Percentiles rank a stretch among this genome's conserved stretches.
These are phyloP conservation scores for Diaprepes abbreviatus DNA, from an alignment of 2,888 invertebrate genomes.

Conservation along the genomic window DNA sequence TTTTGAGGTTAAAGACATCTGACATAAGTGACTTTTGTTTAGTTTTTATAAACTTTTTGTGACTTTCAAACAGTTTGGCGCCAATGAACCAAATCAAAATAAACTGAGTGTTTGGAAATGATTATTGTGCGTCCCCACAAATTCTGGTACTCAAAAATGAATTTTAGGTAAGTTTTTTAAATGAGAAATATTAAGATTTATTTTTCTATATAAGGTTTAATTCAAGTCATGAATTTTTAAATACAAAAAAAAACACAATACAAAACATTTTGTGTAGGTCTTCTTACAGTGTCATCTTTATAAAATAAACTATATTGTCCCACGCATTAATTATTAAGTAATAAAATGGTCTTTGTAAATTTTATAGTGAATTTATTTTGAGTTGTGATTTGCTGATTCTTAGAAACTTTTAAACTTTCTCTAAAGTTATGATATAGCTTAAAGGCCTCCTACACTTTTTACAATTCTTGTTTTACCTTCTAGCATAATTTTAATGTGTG, in stretches of 20 bases:
- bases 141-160: constrained; percentile 20
- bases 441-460: not conserved
- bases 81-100: constrained; percentile 27
- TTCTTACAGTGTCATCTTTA: not conserved
- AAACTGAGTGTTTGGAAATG: constrained; percentile 24
- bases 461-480: not conserved
- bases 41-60: constrained; percentile 15
- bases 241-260: not conserved
- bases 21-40: constrained; percentile 9
- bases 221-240: not conserved
- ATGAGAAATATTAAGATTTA: not conserved
- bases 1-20: constrained; percentile 5
- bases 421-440: not conserved
- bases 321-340: constrained; percentile 14
- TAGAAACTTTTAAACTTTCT: not conserved
- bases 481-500: not conserved
- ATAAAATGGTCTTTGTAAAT: not conserved
- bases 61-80: constrained; percentile 12
- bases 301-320: constrained; percentile 1
- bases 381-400: not conserved
- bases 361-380: constrained; percentile 5
- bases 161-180: constrained; percentile 29
- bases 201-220: too few relatives aligned
- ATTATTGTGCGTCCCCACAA: constrained; percentile 19
- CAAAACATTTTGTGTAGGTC: not conserved